A percentile compares a stretch with the other conserved stretches of the same genome.
Evolutionary conservation across 1,140 invertebrate genomes (phyloP).

Genomic region (Holotrichia oblita): DNA sequence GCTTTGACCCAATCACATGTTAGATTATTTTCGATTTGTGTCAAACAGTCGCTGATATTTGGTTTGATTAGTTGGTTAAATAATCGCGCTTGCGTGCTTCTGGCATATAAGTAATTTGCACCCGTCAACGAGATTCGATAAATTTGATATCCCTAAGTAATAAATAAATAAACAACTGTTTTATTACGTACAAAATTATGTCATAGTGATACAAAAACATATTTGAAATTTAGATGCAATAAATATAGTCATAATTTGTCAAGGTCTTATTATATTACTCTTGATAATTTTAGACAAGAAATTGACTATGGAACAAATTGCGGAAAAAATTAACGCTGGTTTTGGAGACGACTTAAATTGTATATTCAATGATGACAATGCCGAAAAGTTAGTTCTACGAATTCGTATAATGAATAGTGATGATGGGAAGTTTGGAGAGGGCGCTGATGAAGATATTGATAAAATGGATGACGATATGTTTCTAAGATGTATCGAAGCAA

Average conservation of each 20-base stretch:
- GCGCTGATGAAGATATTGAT: constrained; percentile 86
- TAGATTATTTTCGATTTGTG: too few relatives aligned
- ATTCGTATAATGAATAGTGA: constrained; percentile 98
- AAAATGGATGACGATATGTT: constrained; percentile 99
- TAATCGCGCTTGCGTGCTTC: too few relatives aligned
- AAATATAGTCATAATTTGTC: too few relatives aligned
- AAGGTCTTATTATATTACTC: too few relatives aligned
- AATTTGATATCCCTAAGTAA: too few relatives aligned
- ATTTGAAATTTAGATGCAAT: too few relatives aligned
- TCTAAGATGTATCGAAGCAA: constrained; percentile 97
- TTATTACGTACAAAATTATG: too few relatives aligned
- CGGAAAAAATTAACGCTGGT: constrained; percentile 98
- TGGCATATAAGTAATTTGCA: neutral
- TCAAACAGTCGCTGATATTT: too few relatives aligned
- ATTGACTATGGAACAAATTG: constrained; percentile 99
- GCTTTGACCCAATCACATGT: too few relatives aligned
- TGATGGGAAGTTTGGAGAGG: constrained; percentile 89
- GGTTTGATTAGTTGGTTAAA: too few relatives aligned
- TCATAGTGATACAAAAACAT: too few relatives aligned
- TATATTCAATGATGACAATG: constrained; percentile 99
- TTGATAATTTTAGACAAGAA: constrained; percentile 95
- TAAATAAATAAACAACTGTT: constrained; percentile 30
- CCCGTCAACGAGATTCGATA: neutral
- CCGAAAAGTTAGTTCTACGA: constrained; percentile 97
- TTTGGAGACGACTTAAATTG: constrained; percentile 99